Evolutionary conservation across 2,888 invertebrate species (phyloP).

Genomic region (Macaria notata): DNA sequence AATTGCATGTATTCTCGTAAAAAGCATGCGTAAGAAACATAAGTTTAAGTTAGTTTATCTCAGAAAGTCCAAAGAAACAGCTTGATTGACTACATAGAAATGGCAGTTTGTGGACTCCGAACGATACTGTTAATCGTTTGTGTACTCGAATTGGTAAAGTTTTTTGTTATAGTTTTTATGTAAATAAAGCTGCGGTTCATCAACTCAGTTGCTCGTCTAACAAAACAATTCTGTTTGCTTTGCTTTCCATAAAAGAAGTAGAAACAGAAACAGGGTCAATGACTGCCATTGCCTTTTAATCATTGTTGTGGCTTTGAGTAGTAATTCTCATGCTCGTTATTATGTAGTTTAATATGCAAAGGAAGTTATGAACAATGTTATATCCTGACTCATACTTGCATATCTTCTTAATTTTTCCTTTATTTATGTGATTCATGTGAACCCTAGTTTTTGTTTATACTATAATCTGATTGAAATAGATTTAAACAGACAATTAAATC

Average conservation of each 20-base stretch:
- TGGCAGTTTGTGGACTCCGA: constrained; percentile 76
- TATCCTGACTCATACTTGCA: neutral
- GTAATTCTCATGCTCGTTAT: too few species aligned
- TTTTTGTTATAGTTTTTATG: constrained; percentile 16
- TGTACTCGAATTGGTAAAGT: constrained; percentile 70
- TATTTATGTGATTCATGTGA: constrained; percentile 26
- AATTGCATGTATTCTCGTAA: too few species aligned
- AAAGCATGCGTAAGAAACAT: neutral
- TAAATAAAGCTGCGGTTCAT: constrained; percentile 5
- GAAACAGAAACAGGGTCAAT: neutral
- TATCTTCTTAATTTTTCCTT: neutral
- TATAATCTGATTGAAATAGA: too few species aligned
- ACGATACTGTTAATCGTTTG: constrained; percentile 73
- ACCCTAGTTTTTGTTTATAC: too few species aligned
- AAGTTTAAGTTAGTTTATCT: too few species aligned
- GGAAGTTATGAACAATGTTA: constrained; percentile 2
- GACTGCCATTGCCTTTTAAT: neutral
- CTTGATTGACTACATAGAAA: constrained; percentile 37
- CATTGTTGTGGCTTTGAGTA: too few species aligned
- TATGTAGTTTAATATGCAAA: neutral
- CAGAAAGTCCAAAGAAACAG: too few species aligned
- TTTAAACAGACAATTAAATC: too few species aligned
- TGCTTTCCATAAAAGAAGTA: too few species aligned
- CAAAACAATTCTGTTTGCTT: neutral
- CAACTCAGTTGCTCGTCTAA: neutral